A percentile compares a stretch with the other conserved stretches of the same genome.
Evolutionary conservation across 1,140 invertebrate species (phyloP).

Genomic region (Pogonognathellus flavescens): DNA sequence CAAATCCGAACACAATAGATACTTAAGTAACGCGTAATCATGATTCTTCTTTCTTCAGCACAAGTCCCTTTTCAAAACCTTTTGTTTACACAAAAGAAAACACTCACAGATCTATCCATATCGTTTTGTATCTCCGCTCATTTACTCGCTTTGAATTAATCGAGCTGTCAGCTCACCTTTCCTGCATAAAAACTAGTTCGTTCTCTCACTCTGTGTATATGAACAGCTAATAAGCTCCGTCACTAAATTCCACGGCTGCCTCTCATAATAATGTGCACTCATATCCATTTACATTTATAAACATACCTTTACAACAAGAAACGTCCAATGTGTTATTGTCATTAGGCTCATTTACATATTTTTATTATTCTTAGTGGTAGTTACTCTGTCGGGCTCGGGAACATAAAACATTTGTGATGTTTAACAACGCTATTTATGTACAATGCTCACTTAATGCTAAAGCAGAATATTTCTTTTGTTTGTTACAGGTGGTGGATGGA

Average conservation of each 20-base stretch:
- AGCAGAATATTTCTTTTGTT: no score
- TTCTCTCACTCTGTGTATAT: neutral
- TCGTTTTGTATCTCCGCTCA: constrained; percentile 42
- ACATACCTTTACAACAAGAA: no score
- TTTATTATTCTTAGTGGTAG: no score
- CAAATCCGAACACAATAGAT: constrained; percentile 48
- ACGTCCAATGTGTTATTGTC: no score
- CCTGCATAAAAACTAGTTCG: neutral
- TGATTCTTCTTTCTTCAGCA: constrained; percentile 42
- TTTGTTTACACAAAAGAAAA: constrained; percentile 47
- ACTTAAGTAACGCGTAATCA: constrained; percentile 48
- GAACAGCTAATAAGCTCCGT: constrained; percentile 16
- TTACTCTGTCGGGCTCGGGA: no score
- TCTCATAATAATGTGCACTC: neutral
- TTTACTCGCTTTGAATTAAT: constrained; percentile 49
- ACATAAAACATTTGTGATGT: no score
- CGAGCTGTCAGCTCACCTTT: constrained; percentile 40
- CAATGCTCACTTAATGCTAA: no score
- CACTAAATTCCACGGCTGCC: no score
- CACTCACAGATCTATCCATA: constrained; percentile 28
- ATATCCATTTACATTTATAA: neutral
- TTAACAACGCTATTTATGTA: no score
- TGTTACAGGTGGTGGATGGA: no score
- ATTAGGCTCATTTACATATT: no score
- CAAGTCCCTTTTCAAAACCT: constrained; percentile 29